phyloP scores from a whole-genome alignment of 1,140 invertebrate genomes.

The Lasioglossum albipes region DNA sequence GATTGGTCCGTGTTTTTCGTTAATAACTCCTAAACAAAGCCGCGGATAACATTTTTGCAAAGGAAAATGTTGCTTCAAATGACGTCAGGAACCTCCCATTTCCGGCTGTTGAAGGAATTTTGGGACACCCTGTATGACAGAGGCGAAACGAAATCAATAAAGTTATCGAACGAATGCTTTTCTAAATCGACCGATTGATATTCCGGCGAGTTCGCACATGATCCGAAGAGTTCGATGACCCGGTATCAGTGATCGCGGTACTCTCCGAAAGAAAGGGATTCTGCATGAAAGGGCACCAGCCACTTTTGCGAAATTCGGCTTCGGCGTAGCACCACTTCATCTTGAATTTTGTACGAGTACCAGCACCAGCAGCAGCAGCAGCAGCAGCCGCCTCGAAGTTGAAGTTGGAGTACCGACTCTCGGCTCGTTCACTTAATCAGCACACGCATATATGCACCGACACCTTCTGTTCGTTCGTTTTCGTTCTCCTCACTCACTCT shows the following conservation, averaged over 20 bases:
- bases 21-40: too few relatives aligned
- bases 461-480: constrained; percentile 39
- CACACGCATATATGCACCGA: constrained; percentile 65
- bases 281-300: constrained; percentile 60
- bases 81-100: too few relatives aligned
- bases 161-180: too few relatives aligned
- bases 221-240: constrained; percentile 12
- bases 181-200: too few relatives aligned
- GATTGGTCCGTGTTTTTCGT: too few relatives aligned
- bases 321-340: constrained; percentile 56
- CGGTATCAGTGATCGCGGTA: constrained; percentile 50
- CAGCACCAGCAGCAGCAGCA: constrained; percentile 32
- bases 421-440: constrained; percentile 56
- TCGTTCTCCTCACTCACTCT: background rate
- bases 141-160: too few relatives aligned
- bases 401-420: constrained; percentile 46
- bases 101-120: too few relatives aligned
- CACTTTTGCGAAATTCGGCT: constrained; percentile 61
- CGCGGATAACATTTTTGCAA: too few relatives aligned
- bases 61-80: too few relatives aligned
- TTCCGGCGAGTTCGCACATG: too few relatives aligned
- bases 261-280: constrained; percentile 44
- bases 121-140: too few relatives aligned
- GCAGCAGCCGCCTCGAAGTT: constrained; percentile 40
- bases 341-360: constrained; percentile 47